Evolutionary conservation across 2,888 invertebrate genomes (phyloP), one percentile per base, ranked within the genome.

Genomic region (Cataglyphis livida): DNA sequence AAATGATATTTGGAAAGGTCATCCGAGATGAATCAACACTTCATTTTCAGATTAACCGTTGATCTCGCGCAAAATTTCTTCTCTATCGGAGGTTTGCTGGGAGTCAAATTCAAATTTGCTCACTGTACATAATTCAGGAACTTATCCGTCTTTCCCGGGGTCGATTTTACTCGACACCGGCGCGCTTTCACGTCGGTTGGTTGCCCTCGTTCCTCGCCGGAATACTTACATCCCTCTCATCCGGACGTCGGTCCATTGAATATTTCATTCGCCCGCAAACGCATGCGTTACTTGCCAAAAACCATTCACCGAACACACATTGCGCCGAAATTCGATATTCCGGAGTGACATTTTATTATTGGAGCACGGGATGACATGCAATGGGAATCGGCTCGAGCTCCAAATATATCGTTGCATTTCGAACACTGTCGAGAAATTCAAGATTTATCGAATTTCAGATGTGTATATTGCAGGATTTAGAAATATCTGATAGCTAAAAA

Each of bases 71-170:
- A 18, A 54, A 71, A 41, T 18, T 71, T 18, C 59, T 62, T 44
- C 25, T 70, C 64, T 70, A 6, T 59, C 76, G 35, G 32, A 66
- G 44, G 10, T 41, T 57, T 54, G 59, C 81, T 48, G 28, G 61
- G 57, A 81, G 71, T 78, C 71, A 78, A 84, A 81, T 81, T 81
- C 48, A 84, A 84, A 81, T 78, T 75, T 84, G 44, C 44, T 61
- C 74, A 68, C 38, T 75, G 84, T 75, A 85, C 51, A 85, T 74
- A 74, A 82, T 84, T 78, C 41, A 78, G 18, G 59, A 78, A 78
- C 78, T 78, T 78, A 59, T 70, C 44, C 70, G 44, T 76, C 44
- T 59, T 70, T 59, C n/a, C 71, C 21, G 21, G n/a, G 32, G 21
- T 70, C 71, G 78, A 38, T 78, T 78, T 78, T 59, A 75, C 51